Base-by-base conservation (phyloP, 2,888 invertebrate species). In the Drosophila histrio region DNA sequence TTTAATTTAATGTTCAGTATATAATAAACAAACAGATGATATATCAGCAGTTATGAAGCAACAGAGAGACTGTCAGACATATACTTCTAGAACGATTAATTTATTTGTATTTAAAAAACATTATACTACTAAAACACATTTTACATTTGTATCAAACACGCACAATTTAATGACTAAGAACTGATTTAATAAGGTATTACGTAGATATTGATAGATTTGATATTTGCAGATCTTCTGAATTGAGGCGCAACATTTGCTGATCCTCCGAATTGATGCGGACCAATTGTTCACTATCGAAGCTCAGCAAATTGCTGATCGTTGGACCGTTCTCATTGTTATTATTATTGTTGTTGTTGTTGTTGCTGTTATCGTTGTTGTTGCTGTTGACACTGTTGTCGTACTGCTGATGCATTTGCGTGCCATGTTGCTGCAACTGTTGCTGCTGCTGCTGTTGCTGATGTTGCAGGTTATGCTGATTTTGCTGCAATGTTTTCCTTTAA, bases 191-290 rank as follows among this genome's bases (percentile, higher is more conserved):
- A 50, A 53, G 62, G 52, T 65, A 77, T 84, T 90, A 90, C 79
- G 90, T 87, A 46, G 91, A 91, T 87, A 91, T 88, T 41, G 92
- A 91, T 26, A 93, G 89, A 38, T 92, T 92, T 52, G 93, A 92
- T 60, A 94, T 81, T 72, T 89, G 84, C 39, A 90, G 91, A 72
- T 94, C 94, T 62, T 92, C 92, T 5, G 93, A 93, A 83, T 92
- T 92, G 34, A 93, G 91, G 67, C 91, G 91, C 67, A 92, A 79
- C 79, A 93, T 88, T 84, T 93, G 92, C 66, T 92, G 92, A 70
- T 94, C 94, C 61, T 92, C 92, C 1, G 93, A 93, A 81, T 92
- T 92, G 34, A 93, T 91, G 63, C 91, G 91, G 53, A 92, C 90
- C 70, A 93, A 77, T 71, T 93, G 92, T 54, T 92, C 92, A 69